Conservation (phyloP, 2,797 vertebrate species). For the Hippocampus kuda region DNA sequence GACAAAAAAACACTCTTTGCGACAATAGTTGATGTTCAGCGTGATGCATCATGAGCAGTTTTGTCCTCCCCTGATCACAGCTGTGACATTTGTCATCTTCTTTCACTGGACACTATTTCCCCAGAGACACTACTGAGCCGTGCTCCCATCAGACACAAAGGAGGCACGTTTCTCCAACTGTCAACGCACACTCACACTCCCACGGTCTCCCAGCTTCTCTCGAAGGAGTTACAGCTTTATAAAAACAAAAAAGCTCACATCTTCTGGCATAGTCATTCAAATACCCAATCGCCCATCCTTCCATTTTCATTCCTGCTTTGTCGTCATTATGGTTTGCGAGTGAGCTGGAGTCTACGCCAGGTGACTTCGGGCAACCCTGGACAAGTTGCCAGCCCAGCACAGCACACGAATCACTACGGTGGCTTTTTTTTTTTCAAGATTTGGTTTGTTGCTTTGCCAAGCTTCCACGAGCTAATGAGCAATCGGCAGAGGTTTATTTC, state of each 20-base stretch:
- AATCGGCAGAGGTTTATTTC: constrained; percentile 5
- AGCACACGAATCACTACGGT: no score
- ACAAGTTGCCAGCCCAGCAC: background rate
- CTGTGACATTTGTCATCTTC: constrained; percentile 23
- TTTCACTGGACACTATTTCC: constrained; percentile 23
- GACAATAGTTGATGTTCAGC: constrained; percentile 2
- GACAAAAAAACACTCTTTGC: constrained; percentile 1
- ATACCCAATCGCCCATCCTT: background rate
- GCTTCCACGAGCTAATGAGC: background rate
- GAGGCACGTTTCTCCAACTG: constrained; percentile 31
- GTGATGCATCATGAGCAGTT: constrained; percentile 11
- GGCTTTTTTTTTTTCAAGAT: background rate
- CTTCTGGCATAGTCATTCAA: background rate
- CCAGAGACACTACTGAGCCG: constrained; percentile 20
- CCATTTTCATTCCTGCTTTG: background rate
- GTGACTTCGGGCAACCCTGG: background rate
- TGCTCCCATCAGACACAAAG: constrained; percentile 20
- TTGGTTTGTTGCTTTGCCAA: background rate
- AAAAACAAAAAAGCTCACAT: background rate
- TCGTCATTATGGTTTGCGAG: background rate
- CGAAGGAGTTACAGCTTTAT: constrained; percentile 11
- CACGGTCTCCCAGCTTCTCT: constrained; percentile 20
- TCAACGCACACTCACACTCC: constrained; percentile 25
- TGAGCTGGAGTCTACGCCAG: background rate
- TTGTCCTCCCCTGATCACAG: constrained; percentile 24